Base-by-base conservation (phyloP, 1,140 invertebrate genomes). In the Muscidifurax raptorellus region DNA sequence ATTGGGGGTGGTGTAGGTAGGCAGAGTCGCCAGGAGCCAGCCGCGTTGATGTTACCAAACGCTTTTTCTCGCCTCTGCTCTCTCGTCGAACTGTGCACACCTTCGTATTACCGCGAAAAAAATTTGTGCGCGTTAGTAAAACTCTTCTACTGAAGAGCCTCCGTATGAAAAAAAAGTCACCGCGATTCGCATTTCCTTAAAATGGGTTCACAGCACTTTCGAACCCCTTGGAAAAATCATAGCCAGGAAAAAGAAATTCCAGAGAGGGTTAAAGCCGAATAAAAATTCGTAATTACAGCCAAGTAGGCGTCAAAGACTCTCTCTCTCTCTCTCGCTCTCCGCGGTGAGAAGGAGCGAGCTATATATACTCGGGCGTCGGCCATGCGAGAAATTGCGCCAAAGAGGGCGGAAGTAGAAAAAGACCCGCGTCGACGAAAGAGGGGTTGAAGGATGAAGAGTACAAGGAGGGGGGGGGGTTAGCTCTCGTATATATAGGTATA, bases 1-100 rank as follows among this genome's bases (percentile, higher is more conserved):
- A 92, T 92, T 89, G 88, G 86, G 86, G 88, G 89, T 85, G 86
- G 82, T 47, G 44, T 47, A 32, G 22, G 75, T 59, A 59, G 52
- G 52, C 52, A 59, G 36, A 40, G 52, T 59, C 52, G 15, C 22
- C 52, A 22, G 52, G 2, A 59, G 84, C 76, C 76, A 87, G 88
- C 86, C 87, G 83, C 85, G 79, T 86, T 80, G 80, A 87, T 85
- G 86, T 89, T 86, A 83, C 85, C 84, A 52, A 79, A 80, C 85
- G 87, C 89, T 90, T 87, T 79, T 86, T 85, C 78, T 59, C 52
- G 52, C 52, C 52, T 59, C 52, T 47, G 15, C 6, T 59, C 52
- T 59, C 18, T 59, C 52, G 3, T 18, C 18, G 4, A 4, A 22
- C 6, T 22, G 18, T 22, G 15, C 22, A 59, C 52, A 59, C 22